Evolutionary conservation across 2,797 vertebrate genomes (phyloP), one percentile per base, ranked within the genome.

Genomic region (Gastrophryne carolinensis): DNA sequence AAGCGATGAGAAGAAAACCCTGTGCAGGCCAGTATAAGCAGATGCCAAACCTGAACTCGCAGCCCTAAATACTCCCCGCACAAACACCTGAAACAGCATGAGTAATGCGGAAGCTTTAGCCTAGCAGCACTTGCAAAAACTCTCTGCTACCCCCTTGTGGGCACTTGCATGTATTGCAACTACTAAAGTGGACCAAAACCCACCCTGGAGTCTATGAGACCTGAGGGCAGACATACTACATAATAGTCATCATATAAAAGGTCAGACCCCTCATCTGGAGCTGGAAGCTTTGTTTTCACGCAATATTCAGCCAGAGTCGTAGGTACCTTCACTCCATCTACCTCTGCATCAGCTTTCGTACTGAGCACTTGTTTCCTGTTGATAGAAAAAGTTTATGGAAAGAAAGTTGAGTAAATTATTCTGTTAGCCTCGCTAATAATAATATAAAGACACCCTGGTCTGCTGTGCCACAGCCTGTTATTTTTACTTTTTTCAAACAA

Each of bases 231-330:
- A n/a, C n/a, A n/a, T n/a, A n/a, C 96, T 9, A 98, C 95, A 0
- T 96, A 98, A 86, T 96, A 95, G 87, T 98, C 95, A 0, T 98
- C 96, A 0, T 98, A 98, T 81, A 98, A 91, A 61, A 98, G 93
- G 86, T 97, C 96, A 0, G 96, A 95, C 82, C 95, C 95, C 68
- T 97, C 95, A 2, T 98, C 96, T 0, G 92, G 91, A 15, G 89
- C 89, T 0, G 96, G 95, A 10, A 92, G 94, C 77, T 93, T 94
- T 49, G 94, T 98, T 87, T 95, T 94, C 62, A 98, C 91, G 0
- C 97, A 99, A 81, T 99, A 98, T 82, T 99, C 96, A 0, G 96
- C 97, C 88, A 99, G 82, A 0, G 97, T 99, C 76, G 94, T 84
- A n/a, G 97, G 97, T 9, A 99, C 97, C 83, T 95, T 97, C 72